These are phyloP conservation scores for Rhagonycha fulva DNA, from an alignment of 2,888 invertebrate genomes.

Conservation along the genomic window DNA sequence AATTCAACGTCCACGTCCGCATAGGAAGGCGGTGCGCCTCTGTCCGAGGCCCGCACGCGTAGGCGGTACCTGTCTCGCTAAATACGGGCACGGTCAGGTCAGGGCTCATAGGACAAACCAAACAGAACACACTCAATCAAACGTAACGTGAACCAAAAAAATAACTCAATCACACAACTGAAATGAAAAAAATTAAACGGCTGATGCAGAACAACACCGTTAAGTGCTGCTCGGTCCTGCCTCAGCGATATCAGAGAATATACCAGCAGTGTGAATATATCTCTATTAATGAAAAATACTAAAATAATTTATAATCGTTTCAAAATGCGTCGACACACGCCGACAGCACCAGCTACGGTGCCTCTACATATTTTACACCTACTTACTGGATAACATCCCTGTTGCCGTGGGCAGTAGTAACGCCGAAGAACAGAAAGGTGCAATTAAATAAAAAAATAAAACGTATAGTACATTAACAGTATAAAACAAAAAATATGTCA, in stretches of 20 bases:
- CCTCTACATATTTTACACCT: conserved; percentile 52
- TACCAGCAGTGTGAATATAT: conserved; percentile 32
- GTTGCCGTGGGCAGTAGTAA: conserved; percentile 60
- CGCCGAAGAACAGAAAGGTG: conserved; percentile 68
- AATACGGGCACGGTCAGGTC: conserved; percentile 71
- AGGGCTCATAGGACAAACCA: conserved; percentile 65
- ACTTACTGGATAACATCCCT: conserved; percentile 80
- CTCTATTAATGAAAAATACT: conserved; percentile 34
- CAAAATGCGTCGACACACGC: conserved; percentile 14
- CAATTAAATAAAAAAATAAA: conserved; percentile 67
- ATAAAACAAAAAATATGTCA: conserved; percentile 59
- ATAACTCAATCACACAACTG: conserved; percentile 54
- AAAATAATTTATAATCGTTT: conserved; percentile 20
- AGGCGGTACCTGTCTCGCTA: conserved; percentile 97
- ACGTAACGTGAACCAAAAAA: conserved; percentile 45
- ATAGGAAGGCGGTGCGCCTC: conserved; percentile 88
- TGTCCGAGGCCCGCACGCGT: conserved; percentile 95
- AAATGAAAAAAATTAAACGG: conserved; percentile 32
- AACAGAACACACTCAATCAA: conserved; percentile 54
- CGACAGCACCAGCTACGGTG: conserved; percentile 28
- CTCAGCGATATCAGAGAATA: conserved; percentile 31
- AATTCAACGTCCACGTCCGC: conserved; percentile 97
- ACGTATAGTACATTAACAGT: conserved; percentile 60
- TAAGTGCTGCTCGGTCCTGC: conserved; percentile 19
- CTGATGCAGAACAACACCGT: conserved; percentile 27